Conservation (phyloP, 2,888 invertebrate genomes). For the Ganaspis brasiliensis region DNA sequence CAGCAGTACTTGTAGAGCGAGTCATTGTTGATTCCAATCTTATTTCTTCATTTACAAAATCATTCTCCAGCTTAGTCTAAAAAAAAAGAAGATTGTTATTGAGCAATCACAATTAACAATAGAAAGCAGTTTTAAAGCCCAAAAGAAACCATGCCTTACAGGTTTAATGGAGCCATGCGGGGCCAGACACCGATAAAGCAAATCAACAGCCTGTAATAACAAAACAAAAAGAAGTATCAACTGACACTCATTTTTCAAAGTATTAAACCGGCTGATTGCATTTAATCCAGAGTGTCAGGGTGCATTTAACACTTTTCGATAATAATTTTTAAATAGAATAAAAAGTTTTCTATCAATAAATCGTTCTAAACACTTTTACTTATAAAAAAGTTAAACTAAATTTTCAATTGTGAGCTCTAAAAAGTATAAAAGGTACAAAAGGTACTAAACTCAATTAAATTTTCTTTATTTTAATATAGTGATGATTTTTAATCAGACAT, state of each 20-base stretch:
- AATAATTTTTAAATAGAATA: too few species aligned
- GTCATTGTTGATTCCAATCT: conserved; percentile 68
- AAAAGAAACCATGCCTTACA: conserved; percentile 80
- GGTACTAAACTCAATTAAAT: too few species aligned
- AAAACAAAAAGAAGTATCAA: conserved; percentile 80
- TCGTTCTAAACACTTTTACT: too few species aligned
- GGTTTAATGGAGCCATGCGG: conserved; percentile 80
- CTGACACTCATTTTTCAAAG: conserved; percentile 68
- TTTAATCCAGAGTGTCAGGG: not conserved
- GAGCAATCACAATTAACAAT: conserved; percentile 63
- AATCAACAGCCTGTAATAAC: conserved; percentile 80
- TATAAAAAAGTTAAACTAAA: too few species aligned
- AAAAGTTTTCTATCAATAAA: too few species aligned
- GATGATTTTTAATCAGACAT: too few species aligned
- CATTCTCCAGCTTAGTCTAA: conserved; percentile 79
- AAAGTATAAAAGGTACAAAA: too few species aligned
- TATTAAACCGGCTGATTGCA: conserved; percentile 3
- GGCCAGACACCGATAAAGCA: conserved; percentile 81
- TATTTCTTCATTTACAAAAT: conserved; percentile 76
- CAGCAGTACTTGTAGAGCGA: conserved; percentile 39
- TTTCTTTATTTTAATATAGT: too few species aligned
- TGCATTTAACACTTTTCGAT: not conserved
- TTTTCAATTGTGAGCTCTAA: too few species aligned
- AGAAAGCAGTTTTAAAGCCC: conserved; percentile 68
- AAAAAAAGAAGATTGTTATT: conserved; percentile 66